A percentile compares a stretch with the other conserved stretches of the same genome.
Evolutionary conservation across 2,888 invertebrate genomes (phyloP).

Genomic region (Arrhopalites spinosus): DNA sequence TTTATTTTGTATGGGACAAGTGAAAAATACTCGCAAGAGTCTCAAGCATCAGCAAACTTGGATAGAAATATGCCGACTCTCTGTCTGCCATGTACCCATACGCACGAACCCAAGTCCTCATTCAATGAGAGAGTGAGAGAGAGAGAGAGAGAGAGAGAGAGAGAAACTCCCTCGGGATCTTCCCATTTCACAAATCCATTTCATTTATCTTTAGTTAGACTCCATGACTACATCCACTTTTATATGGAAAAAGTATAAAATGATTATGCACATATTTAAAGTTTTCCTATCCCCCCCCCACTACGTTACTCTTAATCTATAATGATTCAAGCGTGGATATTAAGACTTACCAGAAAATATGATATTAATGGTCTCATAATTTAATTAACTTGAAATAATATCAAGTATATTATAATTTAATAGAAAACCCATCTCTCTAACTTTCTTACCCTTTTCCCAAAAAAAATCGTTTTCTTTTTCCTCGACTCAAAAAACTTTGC

Average conservation of each 20-base stretch:
- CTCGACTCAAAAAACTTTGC: not conserved
- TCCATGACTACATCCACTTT: too few relatives aligned
- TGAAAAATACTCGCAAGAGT: not conserved
- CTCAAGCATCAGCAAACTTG: constrained; percentile 4
- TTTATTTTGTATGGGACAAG: not conserved
- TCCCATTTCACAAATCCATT: constrained; percentile 13
- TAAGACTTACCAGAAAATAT: constrained; percentile 13
- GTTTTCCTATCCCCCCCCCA: not conserved
- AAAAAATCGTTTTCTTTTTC: not conserved
- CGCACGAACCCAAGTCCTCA: not conserved
- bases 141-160: constrained; percentile 1
- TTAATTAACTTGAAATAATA: constrained; percentile 8
- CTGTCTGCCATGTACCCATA: not conserved
- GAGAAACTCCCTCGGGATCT: constrained; percentile 42
- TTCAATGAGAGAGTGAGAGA: not conserved
- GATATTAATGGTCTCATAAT: constrained; percentile 16
- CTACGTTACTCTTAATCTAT: constrained; percentile 8
- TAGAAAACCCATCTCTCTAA: constrained; percentile 20
- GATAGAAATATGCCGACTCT: constrained; percentile 1
- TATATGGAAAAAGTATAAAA: too few relatives aligned
- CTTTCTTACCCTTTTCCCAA: too few relatives aligned
- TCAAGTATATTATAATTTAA: not conserved
- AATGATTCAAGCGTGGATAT: constrained; percentile 7
- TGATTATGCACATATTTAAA: constrained; percentile 30
- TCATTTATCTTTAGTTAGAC: not conserved